Evolutionary conservation across 2,797 vertebrate species (phyloP).

Genomic region (Aldrovandia affinis): DNA sequence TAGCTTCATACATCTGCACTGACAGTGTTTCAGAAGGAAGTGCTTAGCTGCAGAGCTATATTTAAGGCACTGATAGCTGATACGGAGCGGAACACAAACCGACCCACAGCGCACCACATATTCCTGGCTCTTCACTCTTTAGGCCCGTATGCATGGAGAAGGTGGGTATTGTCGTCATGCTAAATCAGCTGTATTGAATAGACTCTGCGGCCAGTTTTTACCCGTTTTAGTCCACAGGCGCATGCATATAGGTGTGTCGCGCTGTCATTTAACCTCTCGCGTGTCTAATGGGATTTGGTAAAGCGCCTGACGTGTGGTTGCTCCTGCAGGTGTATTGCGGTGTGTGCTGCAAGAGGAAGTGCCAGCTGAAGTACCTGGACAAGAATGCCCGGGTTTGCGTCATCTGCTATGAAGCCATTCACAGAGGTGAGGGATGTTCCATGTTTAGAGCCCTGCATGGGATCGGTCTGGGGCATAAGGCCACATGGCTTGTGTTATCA

Average conservation of each 20-base stretch:
- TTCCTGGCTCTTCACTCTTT: not conserved
- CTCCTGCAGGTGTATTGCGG: slow-evolving; percentile 88
- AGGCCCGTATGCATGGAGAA: not conserved
- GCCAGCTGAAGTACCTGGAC: slow-evolving; percentile 90
- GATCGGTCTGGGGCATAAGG: too few species aligned
- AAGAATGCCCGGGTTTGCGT: slow-evolving; percentile 94
- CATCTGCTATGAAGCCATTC: slow-evolving; percentile 85
- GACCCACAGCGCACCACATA: not conserved
- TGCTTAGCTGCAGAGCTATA: slow-evolving; percentile 28
- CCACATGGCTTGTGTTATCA: too few species aligned
- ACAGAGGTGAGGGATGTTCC: slow-evolving; percentile 77
- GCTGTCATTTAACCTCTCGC: not conserved
- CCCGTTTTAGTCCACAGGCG: slow-evolving; percentile 5
- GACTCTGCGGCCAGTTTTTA: slow-evolving; percentile 21
- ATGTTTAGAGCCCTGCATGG: too few species aligned
- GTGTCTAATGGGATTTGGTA: slow-evolving; percentile 20
- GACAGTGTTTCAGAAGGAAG: slow-evolving; percentile 23
- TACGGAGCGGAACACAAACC: slow-evolving; percentile 31
- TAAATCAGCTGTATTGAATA: not conserved
- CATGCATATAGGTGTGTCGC: slow-evolving; percentile 19
- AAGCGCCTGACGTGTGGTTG: slow-evolving; percentile 6
- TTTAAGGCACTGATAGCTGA: slow-evolving; percentile 10
- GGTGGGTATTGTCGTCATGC: not conserved
- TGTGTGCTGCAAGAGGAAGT: slow-evolving; percentile 89
- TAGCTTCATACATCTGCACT: slow-evolving; percentile 24